A percentile compares a stretch with the other conserved stretches of the same genome.
phyloP scores from a whole-genome alignment of 2,797 vertebrate species.

The Gambelia wislizenii region DNA sequence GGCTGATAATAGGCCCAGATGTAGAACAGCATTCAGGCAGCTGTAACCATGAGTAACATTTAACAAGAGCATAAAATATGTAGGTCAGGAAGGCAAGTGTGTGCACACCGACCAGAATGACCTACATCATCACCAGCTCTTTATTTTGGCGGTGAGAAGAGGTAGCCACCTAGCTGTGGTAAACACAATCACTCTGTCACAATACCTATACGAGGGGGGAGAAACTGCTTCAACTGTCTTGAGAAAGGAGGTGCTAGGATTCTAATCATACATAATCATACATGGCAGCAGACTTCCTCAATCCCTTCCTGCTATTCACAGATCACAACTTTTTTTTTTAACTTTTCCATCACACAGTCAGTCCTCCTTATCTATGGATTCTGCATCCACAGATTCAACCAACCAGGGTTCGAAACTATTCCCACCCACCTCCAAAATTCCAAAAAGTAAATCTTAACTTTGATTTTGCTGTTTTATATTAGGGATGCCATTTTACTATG shows the following conservation, averaged over 20 bases:
- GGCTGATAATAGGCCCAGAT: slow-evolving; percentile 57
- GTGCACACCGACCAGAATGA: slow-evolving; percentile 27
- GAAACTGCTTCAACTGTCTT: background rate
- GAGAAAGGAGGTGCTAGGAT: background rate
- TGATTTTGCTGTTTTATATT: too few species aligned
- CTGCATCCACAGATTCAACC: too few species aligned
- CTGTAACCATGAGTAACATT: slow-evolving; percentile 59
- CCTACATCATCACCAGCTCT: slow-evolving; percentile 50
- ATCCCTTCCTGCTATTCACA: background rate
- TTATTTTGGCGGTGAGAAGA: slow-evolving; percentile 30
- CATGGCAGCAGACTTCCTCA: too few species aligned
- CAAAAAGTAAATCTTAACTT: too few species aligned
- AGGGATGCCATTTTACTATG: too few species aligned
- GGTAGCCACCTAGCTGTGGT: slow-evolving; percentile 27
- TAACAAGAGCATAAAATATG: slow-evolving; percentile 63
- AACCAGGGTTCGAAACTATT: too few species aligned
- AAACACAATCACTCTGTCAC: background rate
- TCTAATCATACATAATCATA: background rate
- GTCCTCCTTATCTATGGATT: too few species aligned
- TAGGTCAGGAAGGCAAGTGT: slow-evolving; percentile 66
- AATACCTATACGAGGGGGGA: fast-evolving
- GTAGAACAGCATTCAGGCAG: slow-evolving; percentile 45
- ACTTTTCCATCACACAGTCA: too few species aligned
- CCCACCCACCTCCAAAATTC: too few species aligned
- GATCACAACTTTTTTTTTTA: too few species aligned